These are phyloP conservation scores for Oligia strigilis DNA, from an alignment of 2,888 invertebrate genomes.

Conservation along the genomic window DNA sequence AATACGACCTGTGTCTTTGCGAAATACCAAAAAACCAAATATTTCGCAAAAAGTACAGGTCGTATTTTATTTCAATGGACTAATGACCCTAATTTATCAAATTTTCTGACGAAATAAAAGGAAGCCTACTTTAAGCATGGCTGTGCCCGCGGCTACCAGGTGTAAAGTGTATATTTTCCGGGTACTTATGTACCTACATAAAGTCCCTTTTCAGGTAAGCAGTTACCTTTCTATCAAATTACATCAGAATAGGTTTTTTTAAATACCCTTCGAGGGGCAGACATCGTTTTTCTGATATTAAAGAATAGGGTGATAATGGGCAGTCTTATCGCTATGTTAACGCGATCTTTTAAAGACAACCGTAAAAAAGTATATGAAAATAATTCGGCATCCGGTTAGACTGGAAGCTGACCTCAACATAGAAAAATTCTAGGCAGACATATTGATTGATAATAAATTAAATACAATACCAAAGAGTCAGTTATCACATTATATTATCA, in stretches of 20 bases:
- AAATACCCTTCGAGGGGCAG: background rate
- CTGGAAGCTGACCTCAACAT: background rate
- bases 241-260: background rate
- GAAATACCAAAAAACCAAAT: too few species aligned
- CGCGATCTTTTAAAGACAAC: too few species aligned
- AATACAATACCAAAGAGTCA: background rate
- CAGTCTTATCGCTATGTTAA: too few species aligned
- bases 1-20: background rate
- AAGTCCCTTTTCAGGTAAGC: background rate
- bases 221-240: background rate
- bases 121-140: background rate
- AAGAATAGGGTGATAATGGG: background rate
- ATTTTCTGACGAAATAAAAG: background rate
- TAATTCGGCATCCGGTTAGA: background rate
- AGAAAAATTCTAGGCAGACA: background rate
- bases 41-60: background rate
- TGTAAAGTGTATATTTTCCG: constrained; percentile 12
- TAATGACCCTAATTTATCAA: constrained; percentile 33
- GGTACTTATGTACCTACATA: background rate
- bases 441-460: background rate
- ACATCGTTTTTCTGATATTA: background rate
- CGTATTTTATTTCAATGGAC: constrained; percentile 12
- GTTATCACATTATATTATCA: constrained; percentile 4
- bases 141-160: background rate
- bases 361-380: too few species aligned